Evolutionary conservation across 2,113 vertebrate species (phyloP).

Genomic region (Myanophis thanlyinensis): DNA sequence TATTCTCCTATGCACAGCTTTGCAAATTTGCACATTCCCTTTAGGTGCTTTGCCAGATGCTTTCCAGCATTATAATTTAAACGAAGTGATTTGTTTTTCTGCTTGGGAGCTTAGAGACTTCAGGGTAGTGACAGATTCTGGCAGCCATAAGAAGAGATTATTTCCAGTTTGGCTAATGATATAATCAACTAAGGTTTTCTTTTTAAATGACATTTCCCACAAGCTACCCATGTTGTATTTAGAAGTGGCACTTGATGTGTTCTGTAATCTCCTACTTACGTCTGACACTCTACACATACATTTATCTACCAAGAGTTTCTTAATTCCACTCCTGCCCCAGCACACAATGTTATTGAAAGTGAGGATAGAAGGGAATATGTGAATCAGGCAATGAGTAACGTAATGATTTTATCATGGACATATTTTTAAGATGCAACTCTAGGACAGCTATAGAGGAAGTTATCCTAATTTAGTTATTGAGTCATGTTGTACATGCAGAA

Average conservation of each 20-base stretch:
- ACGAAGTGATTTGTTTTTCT: conserved; percentile 39
- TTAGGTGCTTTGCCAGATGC: neutral
- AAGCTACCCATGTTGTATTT: conserved; percentile 61
- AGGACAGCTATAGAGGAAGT: conserved; percentile 27
- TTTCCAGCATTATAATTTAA: conserved; percentile 29
- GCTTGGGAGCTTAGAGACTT: conserved; percentile 20
- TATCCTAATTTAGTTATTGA: neutral
- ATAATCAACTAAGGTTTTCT: conserved; percentile 63
- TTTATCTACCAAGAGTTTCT: conserved; percentile 64
- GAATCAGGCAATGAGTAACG: conserved; percentile 58
- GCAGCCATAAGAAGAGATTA: conserved; percentile 52
- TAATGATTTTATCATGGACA: conserved; percentile 59
- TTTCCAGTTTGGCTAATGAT: conserved; percentile 60
- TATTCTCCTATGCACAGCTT: neutral
- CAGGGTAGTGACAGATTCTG: conserved; percentile 25
- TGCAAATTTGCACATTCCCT: conserved; percentile 16
- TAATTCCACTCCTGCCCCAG: conserved; percentile 50
- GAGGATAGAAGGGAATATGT: conserved; percentile 41
- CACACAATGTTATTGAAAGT: conserved; percentile 44
- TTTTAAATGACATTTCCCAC: conserved; percentile 58
- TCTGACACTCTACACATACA: conserved; percentile 59
- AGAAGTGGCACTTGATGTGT: conserved; percentile 62
- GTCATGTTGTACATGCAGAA: neutral
- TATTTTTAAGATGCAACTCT: conserved; percentile 43
- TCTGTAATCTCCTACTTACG: conserved; percentile 67